Evolutionary conservation across 2,113 vertebrate genomes (phyloP).

Genomic region (Paracanthobrama guichenoti): DNA sequence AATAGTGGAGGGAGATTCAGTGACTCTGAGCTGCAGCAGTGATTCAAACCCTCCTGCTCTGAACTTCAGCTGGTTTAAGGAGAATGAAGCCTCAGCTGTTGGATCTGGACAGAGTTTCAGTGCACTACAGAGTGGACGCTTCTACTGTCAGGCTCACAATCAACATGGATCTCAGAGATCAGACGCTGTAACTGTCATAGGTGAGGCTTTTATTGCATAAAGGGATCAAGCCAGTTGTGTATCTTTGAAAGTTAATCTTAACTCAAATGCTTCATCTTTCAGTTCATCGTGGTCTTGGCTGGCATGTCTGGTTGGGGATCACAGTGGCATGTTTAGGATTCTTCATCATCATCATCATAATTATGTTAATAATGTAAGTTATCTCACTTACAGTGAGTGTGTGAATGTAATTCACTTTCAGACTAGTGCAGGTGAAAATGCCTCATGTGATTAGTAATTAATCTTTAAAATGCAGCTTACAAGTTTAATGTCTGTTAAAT

Average conservation of each 20-base stretch:
- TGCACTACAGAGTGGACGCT: slow-evolving; percentile 8
- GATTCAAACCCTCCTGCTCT: slow-evolving; percentile 5
- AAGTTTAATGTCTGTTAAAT: not conserved
- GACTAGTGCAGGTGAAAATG: not conserved
- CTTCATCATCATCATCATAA: not conserved
- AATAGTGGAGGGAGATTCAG: not conserved
- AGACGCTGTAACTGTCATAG: not conserved
- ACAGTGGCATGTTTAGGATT: not conserved
- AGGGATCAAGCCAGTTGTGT: not conserved
- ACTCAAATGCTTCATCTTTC: not conserved
- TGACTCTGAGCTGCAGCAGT: slow-evolving; percentile 35
- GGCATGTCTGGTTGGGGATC: not conserved
- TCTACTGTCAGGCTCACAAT: slow-evolving; percentile 15
- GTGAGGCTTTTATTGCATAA: not conserved
- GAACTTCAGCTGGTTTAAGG: slow-evolving; percentile 19
- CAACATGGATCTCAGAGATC: not conserved
- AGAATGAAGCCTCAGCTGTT: not conserved
- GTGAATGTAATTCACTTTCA: too few species aligned
- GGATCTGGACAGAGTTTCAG: slow-evolving; percentile 8
- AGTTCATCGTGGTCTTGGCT: not conserved
- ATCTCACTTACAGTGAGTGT: not conserved
- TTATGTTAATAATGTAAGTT: slow-evolving; percentile 2
- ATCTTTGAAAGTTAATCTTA: not conserved
- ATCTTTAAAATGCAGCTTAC: not conserved
- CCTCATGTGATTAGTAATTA: not conserved